Percentiles rank a stretch among this genome's conserved stretches.
These are phyloP conservation scores for Dromas ardeola DNA, from an alignment of 2,113 vertebrate species.

Conservation along the genomic window DNA sequence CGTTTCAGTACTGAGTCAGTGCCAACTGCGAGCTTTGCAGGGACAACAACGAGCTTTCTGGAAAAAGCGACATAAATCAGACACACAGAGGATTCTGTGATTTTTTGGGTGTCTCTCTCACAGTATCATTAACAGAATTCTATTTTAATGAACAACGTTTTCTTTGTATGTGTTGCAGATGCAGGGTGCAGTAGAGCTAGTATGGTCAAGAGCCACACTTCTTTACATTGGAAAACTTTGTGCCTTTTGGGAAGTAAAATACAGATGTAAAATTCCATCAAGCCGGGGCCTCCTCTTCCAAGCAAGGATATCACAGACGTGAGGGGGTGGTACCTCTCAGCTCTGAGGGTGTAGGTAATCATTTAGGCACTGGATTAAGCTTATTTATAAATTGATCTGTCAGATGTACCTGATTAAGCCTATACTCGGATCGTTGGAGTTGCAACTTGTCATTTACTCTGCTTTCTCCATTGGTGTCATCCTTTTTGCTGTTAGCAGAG, in stretches of 20 bases:
- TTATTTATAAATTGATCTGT: background rate
- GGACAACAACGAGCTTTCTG: background rate
- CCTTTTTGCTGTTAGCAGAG: background rate
- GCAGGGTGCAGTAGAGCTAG: background rate
- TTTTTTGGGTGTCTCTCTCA: background rate
- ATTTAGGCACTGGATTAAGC: background rate
- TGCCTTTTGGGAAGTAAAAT: background rate
- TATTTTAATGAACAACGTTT: background rate
- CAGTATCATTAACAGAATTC: background rate
- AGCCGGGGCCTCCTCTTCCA: background rate
- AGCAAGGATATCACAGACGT: background rate
- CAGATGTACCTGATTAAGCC: background rate
- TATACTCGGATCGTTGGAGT: background rate
- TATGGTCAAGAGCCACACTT: background rate
- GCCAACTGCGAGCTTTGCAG: background rate
- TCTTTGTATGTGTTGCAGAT: background rate
- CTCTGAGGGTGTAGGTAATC: background rate
- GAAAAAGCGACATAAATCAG: background rate
- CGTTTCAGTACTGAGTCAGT: background rate
- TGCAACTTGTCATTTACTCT: background rate
- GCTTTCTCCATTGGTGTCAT: background rate
- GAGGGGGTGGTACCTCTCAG: background rate
- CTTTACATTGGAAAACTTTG: fast-evolving
- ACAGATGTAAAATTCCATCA: background rate
- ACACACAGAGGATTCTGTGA: background rate